Evolutionary conservation across 2,888 invertebrate species (phyloP).

Genomic region (Lasioglossum villosulum): DNA sequence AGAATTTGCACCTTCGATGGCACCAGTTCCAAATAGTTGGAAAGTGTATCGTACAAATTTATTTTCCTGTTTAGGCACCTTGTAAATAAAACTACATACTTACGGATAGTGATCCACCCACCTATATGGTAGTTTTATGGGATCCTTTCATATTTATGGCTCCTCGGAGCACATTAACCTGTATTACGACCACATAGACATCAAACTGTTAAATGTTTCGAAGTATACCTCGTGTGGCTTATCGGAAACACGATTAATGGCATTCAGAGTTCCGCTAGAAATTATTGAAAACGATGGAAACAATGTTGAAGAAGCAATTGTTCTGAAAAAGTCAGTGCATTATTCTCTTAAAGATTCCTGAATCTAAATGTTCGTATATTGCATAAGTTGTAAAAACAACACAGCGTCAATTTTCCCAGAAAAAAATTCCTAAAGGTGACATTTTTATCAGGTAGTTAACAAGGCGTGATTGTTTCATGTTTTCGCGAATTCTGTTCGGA

Average conservation of each 20-base stretch:
- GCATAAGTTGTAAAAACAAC: too few species aligned
- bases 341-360: too few species aligned
- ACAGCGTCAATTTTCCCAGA: too few species aligned
- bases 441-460: not conserved
- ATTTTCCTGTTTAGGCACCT: not conserved
- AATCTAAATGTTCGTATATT: too few species aligned
- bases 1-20: too few species aligned
- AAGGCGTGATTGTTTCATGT: not conserved
- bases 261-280: not conserved
- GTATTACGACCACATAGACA: not conserved
- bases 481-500: not conserved
- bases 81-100: not conserved
- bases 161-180: not conserved
- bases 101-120: not conserved
- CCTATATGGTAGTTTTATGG: not conserved
- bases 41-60: not conserved
- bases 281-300: not conserved
- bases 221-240: not conserved
- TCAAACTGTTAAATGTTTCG: constrained; percentile 5
- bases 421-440: not conserved
- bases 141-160: not conserved
- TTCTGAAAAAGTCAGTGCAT: too few species aligned
- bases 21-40: not conserved
- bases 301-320: too few species aligned
- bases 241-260: not conserved